Evolutionary conservation across 1,140 invertebrate species (phyloP), one percentile per base, ranked within the genome.

Genomic region (Drosophila pseudoobscura): DNA sequence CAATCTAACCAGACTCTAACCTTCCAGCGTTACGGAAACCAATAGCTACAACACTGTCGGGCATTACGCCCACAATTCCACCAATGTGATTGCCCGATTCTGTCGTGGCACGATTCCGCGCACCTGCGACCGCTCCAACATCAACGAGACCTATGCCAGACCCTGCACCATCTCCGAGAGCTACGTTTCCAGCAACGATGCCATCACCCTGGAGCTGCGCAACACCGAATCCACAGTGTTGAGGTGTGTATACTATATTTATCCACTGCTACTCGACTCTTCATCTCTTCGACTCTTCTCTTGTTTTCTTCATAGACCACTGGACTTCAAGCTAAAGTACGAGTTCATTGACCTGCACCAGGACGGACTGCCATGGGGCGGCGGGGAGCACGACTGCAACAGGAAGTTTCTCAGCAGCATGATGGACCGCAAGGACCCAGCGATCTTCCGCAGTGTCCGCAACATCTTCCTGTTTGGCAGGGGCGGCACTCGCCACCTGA

Each of bases 321-420:
- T 97, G 11, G 94, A 95, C 74, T 97, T 97, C 85, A 95, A 96
- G 77, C 94, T 96, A 0, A 93, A 97, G n/a, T 98, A 97, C 92
- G 96, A 98, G 91, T 97, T 98, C 74, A 96, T 97, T 7, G 96
- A 97, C 91, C 92, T 97, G 2, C 95, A 96, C 64, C 95, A 97
- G 92, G 96, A 97, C 78, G 96, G 96, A 0, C 94, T 96, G 56
- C 93, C 94, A 0, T 95, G 94, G 90, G 95, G 94, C 15, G 95
- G 95, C 11, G 84, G 87, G 0, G 90, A 91, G 13, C 70, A 91
- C 24, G 91, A 91, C 26, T 92, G 91, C 55, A 91, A 85, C 63
- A 73, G 91, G 1, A 91, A 91, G 69, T 97, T 97, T 76, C 93
- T 94, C 22, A 95, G 94, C 60, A 91, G 92, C 59, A 93, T 76